Evolutionary conservation across 2,113 vertebrate genomes (phyloP).

Genomic region (Siniperca chuatsi): DNA sequence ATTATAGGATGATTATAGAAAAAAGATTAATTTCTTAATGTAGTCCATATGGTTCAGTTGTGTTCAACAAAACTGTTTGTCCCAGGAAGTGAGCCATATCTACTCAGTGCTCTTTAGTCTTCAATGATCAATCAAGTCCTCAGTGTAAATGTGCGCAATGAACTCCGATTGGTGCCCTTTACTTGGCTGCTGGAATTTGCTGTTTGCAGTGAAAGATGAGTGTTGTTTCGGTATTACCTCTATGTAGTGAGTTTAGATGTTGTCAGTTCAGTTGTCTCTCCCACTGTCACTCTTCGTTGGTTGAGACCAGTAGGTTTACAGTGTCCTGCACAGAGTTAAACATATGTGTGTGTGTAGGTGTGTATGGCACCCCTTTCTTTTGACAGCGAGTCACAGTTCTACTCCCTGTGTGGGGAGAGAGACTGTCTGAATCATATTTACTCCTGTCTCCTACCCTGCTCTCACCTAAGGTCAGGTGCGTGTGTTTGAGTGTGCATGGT

Average conservation of each 20-base stretch:
- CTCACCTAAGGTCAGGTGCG: constrained; percentile 20
- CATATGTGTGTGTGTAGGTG: background rate
- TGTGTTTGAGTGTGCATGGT: background rate
- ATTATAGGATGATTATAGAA: background rate
- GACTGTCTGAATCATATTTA: constrained; percentile 11
- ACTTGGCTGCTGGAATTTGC: background rate
- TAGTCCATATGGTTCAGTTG: background rate
- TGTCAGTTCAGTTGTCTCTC: background rate
- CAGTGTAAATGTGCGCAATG: background rate
- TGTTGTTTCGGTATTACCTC: background rate
- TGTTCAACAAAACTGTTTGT: background rate
- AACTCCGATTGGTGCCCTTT: background rate
- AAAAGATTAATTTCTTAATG: background rate
- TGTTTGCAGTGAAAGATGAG: background rate
- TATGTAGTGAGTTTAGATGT: background rate
- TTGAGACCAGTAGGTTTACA: background rate
- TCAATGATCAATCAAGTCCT: background rate
- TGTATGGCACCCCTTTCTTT: background rate
- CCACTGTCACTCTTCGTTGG: background rate
- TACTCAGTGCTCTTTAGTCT: background rate
- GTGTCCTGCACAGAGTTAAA: background rate
- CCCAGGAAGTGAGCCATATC: background rate
- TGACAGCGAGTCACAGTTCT: background rate
- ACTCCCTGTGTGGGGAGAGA: background rate
- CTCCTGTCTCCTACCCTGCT: background rate